Base-by-base conservation (phyloP, 64 coral and sea anemone genomes). In the Actinia equina region DNA sequence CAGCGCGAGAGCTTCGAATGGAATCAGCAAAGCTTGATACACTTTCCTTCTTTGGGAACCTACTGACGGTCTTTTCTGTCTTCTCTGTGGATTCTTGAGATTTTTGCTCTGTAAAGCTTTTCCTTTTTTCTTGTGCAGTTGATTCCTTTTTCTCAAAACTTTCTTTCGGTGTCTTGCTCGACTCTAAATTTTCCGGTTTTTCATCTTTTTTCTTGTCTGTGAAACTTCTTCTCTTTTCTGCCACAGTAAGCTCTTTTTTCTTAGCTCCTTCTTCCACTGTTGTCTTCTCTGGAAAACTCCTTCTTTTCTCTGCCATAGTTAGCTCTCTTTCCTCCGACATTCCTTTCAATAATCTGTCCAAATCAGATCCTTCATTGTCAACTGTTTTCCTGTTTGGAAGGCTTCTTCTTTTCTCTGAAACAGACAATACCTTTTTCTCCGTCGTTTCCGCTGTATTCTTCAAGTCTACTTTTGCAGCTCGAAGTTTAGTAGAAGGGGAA, bases 401-500 rank as follows among this genome's bases (percentile, higher is more conserved):
- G 13, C 71, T 61, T 70, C 77, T 22, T 71, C 84, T 82, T 62
- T 87, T 86, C 80, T n/a, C n/a, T n/a, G n/a, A n/a, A n/a, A n/a
- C n/a, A n/a, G n/a, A n/a, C n/a, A n/a, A n/a, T n/a, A n/a, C n/a
- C n/a, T n/a, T n/a, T n/a, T n/a, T n/a, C n/a, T n/a, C n/a, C n/a
- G n/a, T n/a, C 67, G 58, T 67, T 77, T 52, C 65, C 26, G 30
- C 4, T 41, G 52, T 56, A 25, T 67, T 20, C 79, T 80, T 80
- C 26, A 3, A 3, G 13, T 82, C 52, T 84, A 22, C 62, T 76
- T 30, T 18, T 16, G 43, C 4, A n/a, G 49, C 78, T 26, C 69
- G 69, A 30, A 74, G 26, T 74, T 15, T 74, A 74, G 27, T 37
- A 30, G 69, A 14, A 30, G 69, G 69, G 4, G 69, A 74, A 2